Percentiles rank a stretch among this genome's conserved stretches.
Conservation (phyloP, 2,113 vertebrate genomes). For the Butorides virescens region DNA sequence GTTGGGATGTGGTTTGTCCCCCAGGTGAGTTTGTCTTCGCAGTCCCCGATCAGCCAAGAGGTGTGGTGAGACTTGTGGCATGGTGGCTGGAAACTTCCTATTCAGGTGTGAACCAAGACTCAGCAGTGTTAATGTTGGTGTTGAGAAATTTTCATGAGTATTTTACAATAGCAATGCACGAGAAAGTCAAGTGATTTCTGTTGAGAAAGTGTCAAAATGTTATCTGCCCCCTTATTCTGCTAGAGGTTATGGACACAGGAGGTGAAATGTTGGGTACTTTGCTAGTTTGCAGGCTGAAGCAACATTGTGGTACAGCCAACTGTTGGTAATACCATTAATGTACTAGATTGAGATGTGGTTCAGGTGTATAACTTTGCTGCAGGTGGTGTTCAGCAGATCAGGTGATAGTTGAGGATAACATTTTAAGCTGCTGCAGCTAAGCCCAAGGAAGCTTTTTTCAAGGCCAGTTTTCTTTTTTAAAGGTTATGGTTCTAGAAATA, state of each 20-base stretch:
- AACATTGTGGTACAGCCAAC: not conserved
- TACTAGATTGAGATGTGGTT: not conserved
- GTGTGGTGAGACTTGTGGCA: not conserved
- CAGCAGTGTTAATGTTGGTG: not conserved
- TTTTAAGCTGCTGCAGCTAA: not conserved
- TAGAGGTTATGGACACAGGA: not conserved
- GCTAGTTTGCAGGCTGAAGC: too few relatives aligned
- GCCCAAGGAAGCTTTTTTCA: not conserved
- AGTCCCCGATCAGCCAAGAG: accelerated
- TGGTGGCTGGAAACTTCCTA: not conserved
- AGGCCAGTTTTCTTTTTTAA: not conserved
- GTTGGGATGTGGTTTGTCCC: not conserved
- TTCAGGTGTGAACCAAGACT: not conserved
- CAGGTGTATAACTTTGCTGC: not conserved
- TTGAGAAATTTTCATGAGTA: not conserved
- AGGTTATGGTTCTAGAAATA: not conserved
- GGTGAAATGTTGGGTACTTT: not conserved
- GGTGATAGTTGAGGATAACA: not conserved
- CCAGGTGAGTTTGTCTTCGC: not conserved
- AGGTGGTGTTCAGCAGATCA: not conserved
- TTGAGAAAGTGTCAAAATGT: not conserved
- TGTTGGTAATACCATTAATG: not conserved
- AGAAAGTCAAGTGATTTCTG: not conserved
- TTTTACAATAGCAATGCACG: not conserved
- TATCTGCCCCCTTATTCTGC: not conserved